Evolutionary conservation across 64 coral and sea anemone species (phyloP).

Genomic region (Montipora foliosa): DNA sequence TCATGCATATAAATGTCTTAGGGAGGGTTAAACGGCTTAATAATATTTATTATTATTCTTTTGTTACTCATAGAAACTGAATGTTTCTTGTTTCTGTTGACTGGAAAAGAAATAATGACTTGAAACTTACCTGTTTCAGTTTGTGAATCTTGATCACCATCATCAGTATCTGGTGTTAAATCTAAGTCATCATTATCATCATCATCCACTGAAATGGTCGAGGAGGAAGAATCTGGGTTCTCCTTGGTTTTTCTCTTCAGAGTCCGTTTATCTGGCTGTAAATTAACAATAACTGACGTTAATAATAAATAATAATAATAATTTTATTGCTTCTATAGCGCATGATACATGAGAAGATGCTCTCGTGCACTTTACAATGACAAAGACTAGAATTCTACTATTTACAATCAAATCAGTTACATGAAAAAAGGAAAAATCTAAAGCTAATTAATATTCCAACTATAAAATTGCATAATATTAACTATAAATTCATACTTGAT

Average conservation of each 20-base stretch:
- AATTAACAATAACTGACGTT: background rate
- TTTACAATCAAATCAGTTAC: too few species aligned
- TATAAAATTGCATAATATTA: too few species aligned
- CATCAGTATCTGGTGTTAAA: background rate
- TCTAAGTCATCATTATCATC: background rate
- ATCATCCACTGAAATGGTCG: background rate
- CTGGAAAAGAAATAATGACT: background rate
- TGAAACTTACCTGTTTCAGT: constrained; percentile 2
- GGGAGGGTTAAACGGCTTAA: background rate
- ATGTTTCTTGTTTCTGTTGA: background rate
- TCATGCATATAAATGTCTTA: background rate
- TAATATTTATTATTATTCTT: background rate
- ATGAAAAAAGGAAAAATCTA: too few species aligned
- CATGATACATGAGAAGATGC: too few species aligned
- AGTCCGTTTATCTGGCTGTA: background rate
- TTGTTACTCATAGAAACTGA: background rate
- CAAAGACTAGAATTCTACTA: too few species aligned
- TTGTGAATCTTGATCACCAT: background rate
- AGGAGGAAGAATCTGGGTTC: background rate
- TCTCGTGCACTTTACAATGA: too few species aligned
- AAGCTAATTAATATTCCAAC: too few species aligned
- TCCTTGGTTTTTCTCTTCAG: background rate
- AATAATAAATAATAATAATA: too few species aligned
- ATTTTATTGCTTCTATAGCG: too few species aligned
- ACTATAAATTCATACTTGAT: too few species aligned